Conservation (phyloP, 2,113 vertebrate genomes). For the Lophius piscatorius region DNA sequence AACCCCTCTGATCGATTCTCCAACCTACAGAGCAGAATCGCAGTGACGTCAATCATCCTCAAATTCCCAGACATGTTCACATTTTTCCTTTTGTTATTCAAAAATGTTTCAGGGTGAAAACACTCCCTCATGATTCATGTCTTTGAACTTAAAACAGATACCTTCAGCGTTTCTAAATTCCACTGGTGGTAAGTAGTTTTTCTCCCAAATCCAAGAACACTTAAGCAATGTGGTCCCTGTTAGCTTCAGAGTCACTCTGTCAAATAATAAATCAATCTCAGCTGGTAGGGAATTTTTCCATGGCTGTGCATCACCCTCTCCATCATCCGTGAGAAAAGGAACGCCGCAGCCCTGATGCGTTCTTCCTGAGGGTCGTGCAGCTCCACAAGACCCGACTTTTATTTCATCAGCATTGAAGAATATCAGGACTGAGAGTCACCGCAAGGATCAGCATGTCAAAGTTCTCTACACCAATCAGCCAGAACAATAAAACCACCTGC, state of each 20-base stretch:
- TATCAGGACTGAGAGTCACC: background rate
- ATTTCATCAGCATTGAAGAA: background rate
- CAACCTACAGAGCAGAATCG: slow-evolving; percentile 11
- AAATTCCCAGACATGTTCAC: slow-evolving; percentile 71
- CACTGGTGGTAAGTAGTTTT: slow-evolving; percentile 69
- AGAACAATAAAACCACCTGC: no score
- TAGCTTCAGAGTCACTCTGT: slow-evolving; percentile 48
- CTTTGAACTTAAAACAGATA: slow-evolving; percentile 75
- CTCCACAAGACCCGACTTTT: background rate
- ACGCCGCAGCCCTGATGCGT: slow-evolving; percentile 7
- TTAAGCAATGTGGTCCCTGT: slow-evolving; percentile 59
- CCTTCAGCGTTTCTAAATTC: slow-evolving; percentile 73
- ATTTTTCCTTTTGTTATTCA: slow-evolving; percentile 64
- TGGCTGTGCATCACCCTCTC: slow-evolving; percentile 31
- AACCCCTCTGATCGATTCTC: slow-evolving; percentile 11
- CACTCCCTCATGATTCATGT: slow-evolving; percentile 75
- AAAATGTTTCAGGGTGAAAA: slow-evolving; percentile 61
- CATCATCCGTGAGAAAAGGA: background rate
- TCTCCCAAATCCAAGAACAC: slow-evolving; percentile 58
- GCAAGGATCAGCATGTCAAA: background rate
- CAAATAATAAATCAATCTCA: slow-evolving; percentile 67
- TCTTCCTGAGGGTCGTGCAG: slow-evolving; percentile 10
- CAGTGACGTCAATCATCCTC: slow-evolving; percentile 35
- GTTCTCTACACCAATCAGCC: no score
- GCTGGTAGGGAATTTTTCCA: slow-evolving; percentile 50